These are phyloP conservation scores for Zaprionus ornatus DNA, from an alignment of 1,140 invertebrate species.

Conservation along the genomic window DNA sequence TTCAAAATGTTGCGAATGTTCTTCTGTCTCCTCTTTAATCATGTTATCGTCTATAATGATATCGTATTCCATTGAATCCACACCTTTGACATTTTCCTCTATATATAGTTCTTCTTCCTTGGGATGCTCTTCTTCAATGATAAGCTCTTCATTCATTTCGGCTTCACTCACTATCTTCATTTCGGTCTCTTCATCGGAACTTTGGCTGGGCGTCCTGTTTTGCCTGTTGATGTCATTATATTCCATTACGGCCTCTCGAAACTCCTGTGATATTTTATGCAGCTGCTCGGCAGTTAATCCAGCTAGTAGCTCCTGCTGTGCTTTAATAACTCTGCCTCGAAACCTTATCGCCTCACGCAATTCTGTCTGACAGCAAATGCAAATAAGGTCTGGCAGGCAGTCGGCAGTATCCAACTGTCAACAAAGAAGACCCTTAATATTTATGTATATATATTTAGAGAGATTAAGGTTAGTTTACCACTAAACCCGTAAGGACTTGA, in stretches of 20 bases:
- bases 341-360: constrained; percentile 42
- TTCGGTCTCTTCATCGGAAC: neutral
- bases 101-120: neutral
- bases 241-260: constrained; percentile 23
- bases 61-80: constrained; percentile 18
- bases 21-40: constrained; percentile 1
- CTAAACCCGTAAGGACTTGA: constrained; percentile 47
- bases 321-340: constrained; percentile 40
- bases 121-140: constrained; percentile 1
- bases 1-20: neutral
- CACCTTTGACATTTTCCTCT: neutral
- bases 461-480: constrained; percentile 15
- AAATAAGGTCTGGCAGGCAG: constrained; percentile 49
- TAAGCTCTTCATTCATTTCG: neutral
- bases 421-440: neutral
- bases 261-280: constrained; percentile 27
- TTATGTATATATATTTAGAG: neutral
- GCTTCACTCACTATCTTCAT: neutral
- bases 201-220: neutral
- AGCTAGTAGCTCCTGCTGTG: constrained; percentile 37
- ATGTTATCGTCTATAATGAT: constrained; percentile 26
- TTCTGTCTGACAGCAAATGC: constrained; percentile 40
- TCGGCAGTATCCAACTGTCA: constrained; percentile 41
- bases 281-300: constrained; percentile 33
- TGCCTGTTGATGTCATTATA: neutral